phyloP scores from a whole-genome alignment of 2,797 vertebrate species.

The Sylvia borin region DNA sequence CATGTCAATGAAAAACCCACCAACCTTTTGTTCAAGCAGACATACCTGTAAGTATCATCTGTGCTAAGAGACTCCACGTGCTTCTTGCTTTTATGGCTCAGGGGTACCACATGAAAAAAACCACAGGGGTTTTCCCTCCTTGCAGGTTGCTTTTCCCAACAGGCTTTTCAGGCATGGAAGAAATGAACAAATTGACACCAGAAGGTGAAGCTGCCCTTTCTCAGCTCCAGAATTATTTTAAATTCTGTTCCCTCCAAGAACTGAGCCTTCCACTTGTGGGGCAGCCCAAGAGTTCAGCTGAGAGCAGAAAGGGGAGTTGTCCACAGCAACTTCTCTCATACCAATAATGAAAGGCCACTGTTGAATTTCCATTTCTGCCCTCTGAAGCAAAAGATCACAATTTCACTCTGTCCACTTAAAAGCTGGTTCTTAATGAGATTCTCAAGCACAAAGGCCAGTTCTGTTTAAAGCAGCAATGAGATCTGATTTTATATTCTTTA shows the following conservation, averaged over 20 bases:
- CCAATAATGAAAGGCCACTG: not conserved
- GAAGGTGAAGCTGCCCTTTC: not conserved
- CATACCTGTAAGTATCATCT: conserved; percentile 88
- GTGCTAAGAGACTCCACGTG: not conserved
- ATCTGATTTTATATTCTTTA: not conserved
- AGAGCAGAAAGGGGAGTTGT: not conserved
- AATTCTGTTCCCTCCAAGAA: not conserved
- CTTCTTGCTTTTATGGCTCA: not conserved
- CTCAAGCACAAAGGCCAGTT: not conserved
- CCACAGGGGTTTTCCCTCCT: not conserved
- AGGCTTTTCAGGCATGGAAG: not conserved
- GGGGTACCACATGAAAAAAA: not conserved
- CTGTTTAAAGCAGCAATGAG: not conserved
- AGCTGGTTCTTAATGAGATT: not conserved
- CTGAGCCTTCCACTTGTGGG: not conserved
- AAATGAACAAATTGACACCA: not conserved
- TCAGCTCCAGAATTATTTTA: not conserved
- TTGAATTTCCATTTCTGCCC: not conserved
- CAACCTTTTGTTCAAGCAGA: conserved; percentile 91
- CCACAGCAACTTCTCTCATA: not conserved
- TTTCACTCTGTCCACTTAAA: not conserved
- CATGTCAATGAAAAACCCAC: conserved; percentile 96
- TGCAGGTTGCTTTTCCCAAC: not conserved
- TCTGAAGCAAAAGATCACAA: not conserved
- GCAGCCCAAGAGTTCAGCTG: not conserved